phyloP scores from a whole-genome alignment of 2,888 invertebrate genomes.

The Nasonia oneida region DNA sequence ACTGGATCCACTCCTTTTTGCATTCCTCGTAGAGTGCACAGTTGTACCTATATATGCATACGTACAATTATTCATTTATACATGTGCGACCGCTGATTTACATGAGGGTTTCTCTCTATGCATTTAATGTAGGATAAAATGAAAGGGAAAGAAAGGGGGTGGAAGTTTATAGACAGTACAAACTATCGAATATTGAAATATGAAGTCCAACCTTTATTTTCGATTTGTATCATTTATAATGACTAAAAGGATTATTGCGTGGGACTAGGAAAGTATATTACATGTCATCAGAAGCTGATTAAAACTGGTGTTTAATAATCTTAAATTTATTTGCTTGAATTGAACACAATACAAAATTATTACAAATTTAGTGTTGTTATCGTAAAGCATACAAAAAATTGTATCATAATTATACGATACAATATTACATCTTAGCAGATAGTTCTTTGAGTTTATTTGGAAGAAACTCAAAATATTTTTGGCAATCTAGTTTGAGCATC shows the following conservation, averaged over 20 bases:
- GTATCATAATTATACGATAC: neutral
- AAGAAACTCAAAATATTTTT: conserved; percentile 9
- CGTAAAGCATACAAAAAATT: neutral
- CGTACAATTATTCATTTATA: conserved; percentile 33
- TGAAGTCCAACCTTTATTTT: neutral
- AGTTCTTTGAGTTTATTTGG: conserved; percentile 11
- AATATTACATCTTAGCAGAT: too few relatives aligned
- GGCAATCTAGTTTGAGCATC: neutral
- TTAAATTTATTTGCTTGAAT: too few relatives aligned
- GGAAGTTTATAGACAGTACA: neutral
- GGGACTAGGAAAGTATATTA: too few relatives aligned
- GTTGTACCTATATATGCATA: neutral
- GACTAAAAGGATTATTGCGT: too few relatives aligned
- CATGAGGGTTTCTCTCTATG: neutral
- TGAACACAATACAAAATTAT: too few relatives aligned
- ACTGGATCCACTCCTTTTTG: neutral
- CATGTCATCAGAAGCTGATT: too few relatives aligned
- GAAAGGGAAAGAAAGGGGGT: neutral
- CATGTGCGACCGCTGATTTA: neutral
- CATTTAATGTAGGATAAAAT: neutral
- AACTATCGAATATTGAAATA: neutral
- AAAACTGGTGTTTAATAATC: too few relatives aligned
- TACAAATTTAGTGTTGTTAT: too few relatives aligned
- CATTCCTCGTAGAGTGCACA: neutral
- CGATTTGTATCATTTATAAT: too few relatives aligned